Conservation (phyloP, 2,113 vertebrate genomes). For the Lagopus muta region DNA sequence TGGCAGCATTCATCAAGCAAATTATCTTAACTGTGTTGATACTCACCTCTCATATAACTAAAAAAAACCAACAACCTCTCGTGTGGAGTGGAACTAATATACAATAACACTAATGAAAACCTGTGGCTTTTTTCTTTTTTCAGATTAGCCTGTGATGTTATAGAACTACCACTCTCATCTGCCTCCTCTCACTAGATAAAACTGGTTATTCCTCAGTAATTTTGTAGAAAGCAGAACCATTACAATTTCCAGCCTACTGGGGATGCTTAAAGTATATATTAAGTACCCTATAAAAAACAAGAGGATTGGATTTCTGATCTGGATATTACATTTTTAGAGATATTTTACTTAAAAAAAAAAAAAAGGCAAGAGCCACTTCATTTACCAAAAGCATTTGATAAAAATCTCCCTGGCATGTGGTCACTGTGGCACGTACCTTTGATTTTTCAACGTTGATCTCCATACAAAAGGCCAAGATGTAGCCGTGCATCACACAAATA, state of each 20-base stretch:
- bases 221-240: conserved; percentile 19
- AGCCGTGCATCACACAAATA: background rate
- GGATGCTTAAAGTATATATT: conserved; percentile 37
- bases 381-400: background rate
- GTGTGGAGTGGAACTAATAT: conserved; percentile 27
- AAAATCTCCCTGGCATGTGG: background rate
- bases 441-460: background rate
- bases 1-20: conserved; percentile 55
- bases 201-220: background rate
- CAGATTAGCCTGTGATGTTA: conserved; percentile 4
- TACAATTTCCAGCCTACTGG: background rate
- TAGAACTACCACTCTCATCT: background rate
- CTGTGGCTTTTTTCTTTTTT: background rate
- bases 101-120: conserved; percentile 26
- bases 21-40: conserved; percentile 47
- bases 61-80: background rate
- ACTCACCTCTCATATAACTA: conserved; percentile 42
- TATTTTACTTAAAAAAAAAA: background rate
- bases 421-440: background rate
- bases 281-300: background rate
- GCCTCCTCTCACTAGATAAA: background rate
- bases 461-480: background rate
- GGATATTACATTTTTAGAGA: background rate
- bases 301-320: background rate
- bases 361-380: background rate